These are phyloP conservation scores for Etheostoma cragini DNA, from an alignment of 2,113 vertebrate genomes.

Conservation along the genomic window DNA sequence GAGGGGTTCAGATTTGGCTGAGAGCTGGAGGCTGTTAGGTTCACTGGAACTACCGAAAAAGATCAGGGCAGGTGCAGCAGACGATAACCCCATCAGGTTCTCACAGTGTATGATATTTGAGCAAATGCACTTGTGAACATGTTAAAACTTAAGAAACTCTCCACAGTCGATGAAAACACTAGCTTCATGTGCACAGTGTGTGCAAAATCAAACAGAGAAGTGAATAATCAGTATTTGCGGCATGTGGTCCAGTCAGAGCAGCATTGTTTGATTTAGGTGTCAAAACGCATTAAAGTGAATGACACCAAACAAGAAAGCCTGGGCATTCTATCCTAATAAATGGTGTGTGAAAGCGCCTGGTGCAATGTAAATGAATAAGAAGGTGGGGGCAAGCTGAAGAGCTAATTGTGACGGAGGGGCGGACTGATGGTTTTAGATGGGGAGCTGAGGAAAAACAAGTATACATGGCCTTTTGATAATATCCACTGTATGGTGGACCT, in stretches of 20 bases:
- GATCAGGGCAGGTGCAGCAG: not conserved
- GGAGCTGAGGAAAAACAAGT: constrained; percentile 43
- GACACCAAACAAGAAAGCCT: constrained; percentile 56
- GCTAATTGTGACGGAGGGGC: constrained; percentile 66
- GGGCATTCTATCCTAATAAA: constrained; percentile 41
- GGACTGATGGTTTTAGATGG: constrained; percentile 56
- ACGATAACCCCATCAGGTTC: not conserved
- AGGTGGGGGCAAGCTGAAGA: constrained; percentile 51
- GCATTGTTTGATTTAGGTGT: constrained; percentile 56
- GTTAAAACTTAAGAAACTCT: constrained; percentile 12
- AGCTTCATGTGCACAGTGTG: constrained; percentile 4
- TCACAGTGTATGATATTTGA: not conserved
- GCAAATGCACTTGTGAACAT: not conserved
- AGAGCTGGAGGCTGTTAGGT: not conserved
- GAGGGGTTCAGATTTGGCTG: not conserved
- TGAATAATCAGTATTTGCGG: constrained; percentile 54
- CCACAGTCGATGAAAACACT: not conserved
- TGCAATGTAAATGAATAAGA: constrained; percentile 53
- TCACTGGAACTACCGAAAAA: not conserved
- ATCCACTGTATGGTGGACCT: constrained; percentile 8
- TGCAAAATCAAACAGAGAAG: constrained; percentile 20
- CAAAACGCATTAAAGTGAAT: constrained; percentile 67
- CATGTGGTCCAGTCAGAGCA: constrained; percentile 33
- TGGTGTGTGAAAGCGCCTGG: constrained; percentile 47
- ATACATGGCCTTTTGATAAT: constrained; percentile 34